phyloP scores from a whole-genome alignment of 1,140 invertebrate species.

The Frieseomelitta varia region DNA sequence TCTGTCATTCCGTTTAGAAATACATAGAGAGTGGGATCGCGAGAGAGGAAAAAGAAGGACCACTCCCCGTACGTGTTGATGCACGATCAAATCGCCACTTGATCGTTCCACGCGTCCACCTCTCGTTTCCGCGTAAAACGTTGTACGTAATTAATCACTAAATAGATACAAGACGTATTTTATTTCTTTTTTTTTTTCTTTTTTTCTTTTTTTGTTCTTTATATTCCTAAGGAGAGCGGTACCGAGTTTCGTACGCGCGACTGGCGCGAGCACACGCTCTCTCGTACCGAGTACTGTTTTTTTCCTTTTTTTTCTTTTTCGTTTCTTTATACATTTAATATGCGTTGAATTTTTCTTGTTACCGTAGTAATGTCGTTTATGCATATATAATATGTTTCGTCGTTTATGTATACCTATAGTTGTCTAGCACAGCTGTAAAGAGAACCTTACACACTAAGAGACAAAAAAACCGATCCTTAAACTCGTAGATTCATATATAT shows the following conservation, averaged over 20 bases:
- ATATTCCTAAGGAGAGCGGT: constrained; percentile 10
- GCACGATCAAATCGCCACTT: background rate
- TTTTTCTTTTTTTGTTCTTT: background rate
- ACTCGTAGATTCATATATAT: constrained; percentile 61
- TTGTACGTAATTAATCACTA: constrained; percentile 39
- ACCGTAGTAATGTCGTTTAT: constrained; percentile 41
- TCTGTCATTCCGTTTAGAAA: background rate
- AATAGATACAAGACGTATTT: constrained; percentile 21
- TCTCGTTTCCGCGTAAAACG: background rate
- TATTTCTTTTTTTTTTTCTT: background rate
- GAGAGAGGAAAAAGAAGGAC: background rate
- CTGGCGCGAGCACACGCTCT: background rate
- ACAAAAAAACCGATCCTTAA: constrained; percentile 65
- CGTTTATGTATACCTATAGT: constrained; percentile 71
- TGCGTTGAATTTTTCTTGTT: constrained; percentile 18
- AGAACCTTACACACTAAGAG: constrained; percentile 76
- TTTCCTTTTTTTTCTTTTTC: background rate
- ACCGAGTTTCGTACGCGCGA: background rate
- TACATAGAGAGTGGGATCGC: background rate
- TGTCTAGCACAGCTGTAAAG: constrained; percentile 81
- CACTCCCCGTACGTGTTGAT: background rate
- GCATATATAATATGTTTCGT: constrained; percentile 47
- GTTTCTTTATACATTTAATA: constrained; percentile 14
- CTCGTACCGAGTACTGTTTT: background rate
- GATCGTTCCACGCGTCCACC: constrained; percentile 16